Evolutionary conservation across 2,888 invertebrate species (phyloP), one percentile per base, ranked within the genome.

Genomic region (Cataglyphis rosenhaueri): DNA sequence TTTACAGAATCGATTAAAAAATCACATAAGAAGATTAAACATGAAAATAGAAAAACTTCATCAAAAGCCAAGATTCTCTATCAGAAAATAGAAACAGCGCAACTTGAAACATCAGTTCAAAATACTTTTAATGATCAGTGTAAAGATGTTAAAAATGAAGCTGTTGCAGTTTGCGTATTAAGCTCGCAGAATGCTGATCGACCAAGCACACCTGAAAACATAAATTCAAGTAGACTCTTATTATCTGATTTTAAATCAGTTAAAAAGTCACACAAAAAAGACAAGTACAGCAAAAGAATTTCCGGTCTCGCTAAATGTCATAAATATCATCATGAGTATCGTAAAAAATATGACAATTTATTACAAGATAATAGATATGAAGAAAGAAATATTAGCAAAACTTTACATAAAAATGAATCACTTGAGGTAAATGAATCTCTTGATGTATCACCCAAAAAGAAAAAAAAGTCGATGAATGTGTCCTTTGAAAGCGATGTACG

Each of bases 181-280:
- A 66, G 5, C 0, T 61, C 70, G 10, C 71, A 62, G 15, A 71
- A 48, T 25, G 38, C 25, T 10, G 86, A 90, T 61, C 89, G 94
- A 25, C 90, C 94, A 0, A 83, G 70, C 8, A 94, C 94, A 3
- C 94, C 94, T 0, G 94, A 94, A 21, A 92, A 92, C 62, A 64
- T 92, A 0, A 93, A 92, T 82, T 94, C 94, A 8, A 94, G 94
- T 82, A 87, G 94, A 81, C 75, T 94, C 12, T 85, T 94, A 21
- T 71, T 94, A 12, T 84, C 91, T 0, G 91, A 92, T 61, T 94
- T 90, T 70, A 91, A 89, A 82, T 93, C 93, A 0, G 91, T 93
- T 4, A 93, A 93, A 81, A 93, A 93, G 41, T 93, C 93, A 4
- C 93, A 93, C 62, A 91, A 89, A 25, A 93, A 93, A 71, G 92